Percentiles rank a stretch among this genome's conserved stretches.
phyloP scores from a whole-genome alignment of 2,113 vertebrate genomes.

The Orcinus orca region DNA sequence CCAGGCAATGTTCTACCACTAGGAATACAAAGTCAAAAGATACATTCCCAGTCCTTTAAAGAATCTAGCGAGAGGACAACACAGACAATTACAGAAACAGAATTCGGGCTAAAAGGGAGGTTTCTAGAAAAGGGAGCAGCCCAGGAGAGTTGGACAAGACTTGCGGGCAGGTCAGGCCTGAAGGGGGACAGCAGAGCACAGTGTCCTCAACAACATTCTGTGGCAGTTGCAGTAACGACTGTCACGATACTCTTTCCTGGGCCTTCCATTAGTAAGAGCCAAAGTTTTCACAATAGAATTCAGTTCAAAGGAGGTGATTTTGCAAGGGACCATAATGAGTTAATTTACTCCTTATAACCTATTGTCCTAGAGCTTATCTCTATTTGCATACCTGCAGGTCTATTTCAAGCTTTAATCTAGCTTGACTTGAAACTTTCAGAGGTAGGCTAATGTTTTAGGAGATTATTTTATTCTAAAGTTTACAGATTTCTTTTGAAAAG shows the following conservation, averaged over 20 bases:
- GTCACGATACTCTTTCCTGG: not conserved
- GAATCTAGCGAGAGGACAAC: not conserved
- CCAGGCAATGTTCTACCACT: not conserved
- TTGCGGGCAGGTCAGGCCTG: not conserved
- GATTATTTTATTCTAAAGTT: not conserved
- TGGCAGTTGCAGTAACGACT: not conserved
- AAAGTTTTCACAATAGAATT: not conserved
- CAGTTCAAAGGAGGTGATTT: not conserved
- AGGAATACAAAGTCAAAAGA: not conserved
- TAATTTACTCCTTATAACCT: not conserved
- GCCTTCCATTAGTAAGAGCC: not conserved
- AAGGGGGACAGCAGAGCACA: not conserved
- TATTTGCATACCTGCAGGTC: not conserved
- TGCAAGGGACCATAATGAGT: not conserved
- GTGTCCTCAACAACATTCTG: too few species aligned
- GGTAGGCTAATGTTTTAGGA: not conserved
- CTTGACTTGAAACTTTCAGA: not conserved
- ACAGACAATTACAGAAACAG: not conserved
- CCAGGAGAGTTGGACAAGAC: not conserved
- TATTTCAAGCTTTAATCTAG: not conserved
- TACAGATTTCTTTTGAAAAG: conserved; percentile 34
- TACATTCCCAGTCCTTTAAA: not conserved
- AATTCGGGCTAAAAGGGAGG: not conserved
- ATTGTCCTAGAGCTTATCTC: not conserved
- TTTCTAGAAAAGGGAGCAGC: not conserved